Base-by-base conservation (phyloP, 2,888 invertebrate genomes). In the Trissoscelio sp. region DNA sequence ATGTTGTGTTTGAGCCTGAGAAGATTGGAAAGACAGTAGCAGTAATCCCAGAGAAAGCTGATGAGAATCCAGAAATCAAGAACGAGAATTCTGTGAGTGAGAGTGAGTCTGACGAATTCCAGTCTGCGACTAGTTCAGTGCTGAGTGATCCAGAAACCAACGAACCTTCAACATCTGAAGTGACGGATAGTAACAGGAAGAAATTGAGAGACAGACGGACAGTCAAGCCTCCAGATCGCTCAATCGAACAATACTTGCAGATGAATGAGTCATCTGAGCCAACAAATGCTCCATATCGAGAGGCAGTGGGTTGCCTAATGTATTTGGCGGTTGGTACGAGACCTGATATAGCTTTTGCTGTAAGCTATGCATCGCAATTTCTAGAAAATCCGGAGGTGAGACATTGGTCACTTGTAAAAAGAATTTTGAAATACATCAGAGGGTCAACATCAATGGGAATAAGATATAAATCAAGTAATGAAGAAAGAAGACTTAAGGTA, bases 271-370 rank as follows among this genome's bases (percentile, higher is more conserved):
- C 9, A 28, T 37, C 14, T n/a, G 67, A 28, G 16, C 42, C 1
- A 66, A 69, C 31, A 57, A 48, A 6, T 24, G 60, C 16, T 51
- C 48, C 14, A 11, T 69, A 31, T 3, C 31, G 31, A 7, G 31
- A 31, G 9, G 31, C 31, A n/a, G n/a, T n/a, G n/a, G n/a, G n/a
- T n/a, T n/a, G n/a, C 4, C 31, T 31, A 0, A 31, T 31, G 39
- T 57, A 37, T 31, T 75, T 34, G 64, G 66, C 79, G 6, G 58
- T 77, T 28, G 66, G 70, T 4, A 55, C 81, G 0, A 37, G 85
- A 20, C 83, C 83, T 6, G 83, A 84, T 22, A 81, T 85, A n/a
- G 48, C 74, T 16, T 84, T 73, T 72, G 78, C 82, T 0, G 81
- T 84, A 4, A 75, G 53, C 22, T 42, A 69, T 51, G 73, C 78